These are phyloP conservation scores for Scelioninae gen. 2 DNA, from an alignment of 2,888 invertebrate species.

Conservation along the genomic window DNA sequence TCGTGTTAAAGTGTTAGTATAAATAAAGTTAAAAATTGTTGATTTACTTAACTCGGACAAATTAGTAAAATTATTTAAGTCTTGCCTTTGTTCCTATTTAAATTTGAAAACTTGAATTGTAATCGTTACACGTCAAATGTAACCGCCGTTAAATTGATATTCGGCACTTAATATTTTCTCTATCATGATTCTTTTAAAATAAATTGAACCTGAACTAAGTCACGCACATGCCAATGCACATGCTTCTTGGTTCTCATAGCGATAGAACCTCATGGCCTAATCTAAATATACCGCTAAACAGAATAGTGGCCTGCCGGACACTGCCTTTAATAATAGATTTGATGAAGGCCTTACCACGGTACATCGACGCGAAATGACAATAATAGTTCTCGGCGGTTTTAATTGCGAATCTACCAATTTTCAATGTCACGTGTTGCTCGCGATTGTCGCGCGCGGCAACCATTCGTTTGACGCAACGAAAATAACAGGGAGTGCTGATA, in stretches of 20 bases:
- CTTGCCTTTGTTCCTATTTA: no score
- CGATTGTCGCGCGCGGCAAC: neutral
- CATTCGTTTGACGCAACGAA: slow-evolving; percentile 4
- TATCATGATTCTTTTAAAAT: no score
- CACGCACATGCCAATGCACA: slow-evolving; percentile 22
- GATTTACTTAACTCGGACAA: no score
- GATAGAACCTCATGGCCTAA: slow-evolving; percentile 59
- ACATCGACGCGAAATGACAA: slow-evolving; percentile 55
- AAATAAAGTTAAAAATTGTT: no score
- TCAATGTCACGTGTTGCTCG: slow-evolving; percentile 51
- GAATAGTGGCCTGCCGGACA: slow-evolving; percentile 64
- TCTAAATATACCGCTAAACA: slow-evolving; percentile 65
- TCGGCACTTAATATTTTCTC: no score
- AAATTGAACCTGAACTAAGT: slow-evolving; percentile 37
- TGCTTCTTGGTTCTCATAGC: slow-evolving; percentile 48
- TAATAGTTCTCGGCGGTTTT: slow-evolving; percentile 55
- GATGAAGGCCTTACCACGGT: slow-evolving; percentile 64
- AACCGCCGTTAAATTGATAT: no score
- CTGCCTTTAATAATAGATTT: slow-evolving; percentile 70
- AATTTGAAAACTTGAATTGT: no score
- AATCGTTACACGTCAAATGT: no score
- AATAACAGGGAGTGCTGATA: slow-evolving; percentile 4
- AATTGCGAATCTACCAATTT: slow-evolving; percentile 58
- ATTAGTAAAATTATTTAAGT: no score
- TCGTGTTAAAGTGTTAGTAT: no score